Evolutionary conservation across 2,113 vertebrate species (phyloP).

Genomic region (Rhabdomys dilectus): DNA sequence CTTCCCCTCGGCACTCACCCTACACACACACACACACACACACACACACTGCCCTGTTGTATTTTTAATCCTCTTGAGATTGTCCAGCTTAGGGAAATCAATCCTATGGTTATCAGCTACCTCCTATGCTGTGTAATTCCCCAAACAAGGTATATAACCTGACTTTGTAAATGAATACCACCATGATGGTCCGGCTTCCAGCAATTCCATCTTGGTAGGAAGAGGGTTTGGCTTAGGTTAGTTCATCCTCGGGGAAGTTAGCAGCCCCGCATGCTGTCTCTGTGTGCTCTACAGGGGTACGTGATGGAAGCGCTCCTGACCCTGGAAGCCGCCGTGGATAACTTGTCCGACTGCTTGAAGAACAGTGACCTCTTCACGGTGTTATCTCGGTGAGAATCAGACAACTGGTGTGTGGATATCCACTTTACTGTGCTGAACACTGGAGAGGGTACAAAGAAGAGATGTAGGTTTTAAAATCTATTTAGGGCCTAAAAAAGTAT

Average conservation of each 20-base stretch:
- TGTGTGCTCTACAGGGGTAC: constrained; percentile 90
- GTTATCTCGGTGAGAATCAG: constrained; percentile 91
- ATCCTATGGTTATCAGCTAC: not conserved
- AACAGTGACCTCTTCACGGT: constrained; percentile 97
- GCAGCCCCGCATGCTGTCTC: not conserved
- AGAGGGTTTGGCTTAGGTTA: not conserved
- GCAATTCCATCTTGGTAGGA: not conserved
- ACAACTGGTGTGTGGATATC: not conserved
- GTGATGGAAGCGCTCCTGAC: constrained; percentile 98
- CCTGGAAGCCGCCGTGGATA: constrained; percentile 97
- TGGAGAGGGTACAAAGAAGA: constrained; percentile 15
- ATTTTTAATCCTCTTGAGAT: not conserved
- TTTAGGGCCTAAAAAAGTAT: not conserved
- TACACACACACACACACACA: no score
- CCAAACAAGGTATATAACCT: not conserved
- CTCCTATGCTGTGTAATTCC: constrained; percentile 4
- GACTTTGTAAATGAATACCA: constrained; percentile 18
- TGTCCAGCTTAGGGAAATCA: not conserved
- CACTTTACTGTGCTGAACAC: constrained; percentile 37
- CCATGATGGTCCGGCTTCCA: constrained; percentile 32
- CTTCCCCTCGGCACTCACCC: not conserved
- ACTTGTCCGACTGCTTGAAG: constrained; percentile 97
- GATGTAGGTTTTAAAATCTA: constrained; percentile 7
- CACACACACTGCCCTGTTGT: no score
- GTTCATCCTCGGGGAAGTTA: not conserved